A percentile compares a stretch with the other conserved stretches of the same genome.
phyloP scores from a whole-genome alignment of 2,113 vertebrate species.

The Protobothrops flavoviridis region DNA sequence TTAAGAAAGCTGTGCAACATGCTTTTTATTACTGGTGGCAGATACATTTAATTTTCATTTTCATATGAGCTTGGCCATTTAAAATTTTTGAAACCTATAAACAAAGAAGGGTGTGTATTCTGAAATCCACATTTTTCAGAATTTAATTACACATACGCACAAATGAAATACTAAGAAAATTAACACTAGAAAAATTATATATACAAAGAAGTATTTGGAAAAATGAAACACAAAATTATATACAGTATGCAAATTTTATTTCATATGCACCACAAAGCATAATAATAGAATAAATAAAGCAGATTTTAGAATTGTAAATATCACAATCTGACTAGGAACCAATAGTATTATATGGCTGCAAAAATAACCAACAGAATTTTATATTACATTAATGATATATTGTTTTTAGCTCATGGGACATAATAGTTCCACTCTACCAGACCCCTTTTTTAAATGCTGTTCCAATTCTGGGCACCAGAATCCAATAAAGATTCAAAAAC shows the following conservation, averaged over 20 bases:
- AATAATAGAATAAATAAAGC: neutral
- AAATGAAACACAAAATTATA: neutral
- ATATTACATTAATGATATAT: neutral
- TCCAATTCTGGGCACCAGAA: neutral
- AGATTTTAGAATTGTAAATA: neutral
- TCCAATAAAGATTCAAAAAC: neutral
- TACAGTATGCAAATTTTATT: neutral
- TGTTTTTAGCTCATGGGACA: neutral
- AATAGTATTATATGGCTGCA: neutral
- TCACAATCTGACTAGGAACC: neutral
- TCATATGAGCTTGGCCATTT: neutral
- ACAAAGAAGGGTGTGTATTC: neutral
- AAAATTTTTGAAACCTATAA: neutral
- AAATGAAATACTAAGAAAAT: neutral
- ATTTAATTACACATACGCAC: neutral
- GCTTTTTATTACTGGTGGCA: neutral
- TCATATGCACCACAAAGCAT: neutral
- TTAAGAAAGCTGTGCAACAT: neutral
- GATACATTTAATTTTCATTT: neutral
- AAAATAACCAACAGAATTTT: neutral
- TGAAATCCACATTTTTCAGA: neutral
- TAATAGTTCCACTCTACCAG: neutral
- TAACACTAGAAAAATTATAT: neutral
- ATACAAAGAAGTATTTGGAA: too few relatives aligned
- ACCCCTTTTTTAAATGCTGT: neutral